phyloP scores from a whole-genome alignment of 2,888 invertebrate species.

The Diarsia brunnea region DNA sequence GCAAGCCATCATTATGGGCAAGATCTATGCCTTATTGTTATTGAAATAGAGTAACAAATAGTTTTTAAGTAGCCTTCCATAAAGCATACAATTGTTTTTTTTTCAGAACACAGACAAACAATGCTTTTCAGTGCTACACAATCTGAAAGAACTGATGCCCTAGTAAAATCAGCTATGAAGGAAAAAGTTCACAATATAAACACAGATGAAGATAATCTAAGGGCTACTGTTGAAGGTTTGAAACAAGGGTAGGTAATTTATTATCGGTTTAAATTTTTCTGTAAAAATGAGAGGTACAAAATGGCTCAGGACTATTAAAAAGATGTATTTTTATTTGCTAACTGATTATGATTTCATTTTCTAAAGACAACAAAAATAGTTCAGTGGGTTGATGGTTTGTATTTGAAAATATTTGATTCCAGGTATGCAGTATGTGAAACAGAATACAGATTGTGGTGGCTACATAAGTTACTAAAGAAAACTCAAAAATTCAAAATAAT shows the following conservation, averaged over 20 bases:
- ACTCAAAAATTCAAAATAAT: conserved; percentile 97
- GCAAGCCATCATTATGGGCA: background rate
- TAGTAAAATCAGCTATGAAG: conserved; percentile 96
- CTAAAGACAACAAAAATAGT: background rate
- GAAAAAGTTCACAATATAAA: conserved; percentile 97
- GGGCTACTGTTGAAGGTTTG: conserved; percentile 95
- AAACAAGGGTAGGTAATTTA: conserved; percentile 92
- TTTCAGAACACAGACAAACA: conserved; percentile 97
- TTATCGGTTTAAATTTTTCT: background rate
- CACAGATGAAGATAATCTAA: conserved; percentile 95
- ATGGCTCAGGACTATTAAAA: background rate
- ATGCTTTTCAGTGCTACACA: conserved; percentile 99
- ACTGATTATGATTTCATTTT: background rate
- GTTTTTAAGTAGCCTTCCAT: background rate
- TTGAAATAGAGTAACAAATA: background rate
- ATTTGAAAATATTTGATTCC: conserved; percentile 53
- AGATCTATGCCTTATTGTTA: background rate
- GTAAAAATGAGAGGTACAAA: background rate
- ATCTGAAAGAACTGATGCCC: conserved; percentile 96
- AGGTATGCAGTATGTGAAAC: conserved; percentile 98
- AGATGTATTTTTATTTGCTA: background rate
- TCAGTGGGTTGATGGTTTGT: background rate
- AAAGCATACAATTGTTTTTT: background rate
- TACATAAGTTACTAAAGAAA: conserved; percentile 99
- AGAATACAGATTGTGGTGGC: conserved; percentile 96